Conservation (phyloP, 1,140 invertebrate species). For the Brachionus sp. region DNA sequence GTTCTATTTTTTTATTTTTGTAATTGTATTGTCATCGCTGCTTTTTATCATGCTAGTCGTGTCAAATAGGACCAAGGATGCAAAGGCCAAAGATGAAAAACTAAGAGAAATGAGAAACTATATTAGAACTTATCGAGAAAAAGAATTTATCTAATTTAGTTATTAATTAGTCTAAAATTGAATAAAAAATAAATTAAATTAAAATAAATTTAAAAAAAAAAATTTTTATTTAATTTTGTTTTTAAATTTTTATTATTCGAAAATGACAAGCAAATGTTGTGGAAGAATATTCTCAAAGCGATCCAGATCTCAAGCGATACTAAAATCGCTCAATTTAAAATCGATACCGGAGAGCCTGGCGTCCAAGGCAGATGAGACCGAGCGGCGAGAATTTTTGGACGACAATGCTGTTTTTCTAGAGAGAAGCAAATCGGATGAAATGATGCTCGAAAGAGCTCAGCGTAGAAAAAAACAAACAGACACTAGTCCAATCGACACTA, state of each 20-base stretch:
- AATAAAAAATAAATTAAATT: not conserved
- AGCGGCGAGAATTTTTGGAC: not conserved
- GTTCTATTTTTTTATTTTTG: not conserved
- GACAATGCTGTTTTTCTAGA: not conserved
- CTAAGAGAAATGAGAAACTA: not conserved
- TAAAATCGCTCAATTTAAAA: not conserved
- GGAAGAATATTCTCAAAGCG: not conserved
- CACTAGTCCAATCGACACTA: not conserved
- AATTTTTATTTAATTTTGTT: not conserved
- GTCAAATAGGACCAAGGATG: not conserved
- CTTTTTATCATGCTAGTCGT: not conserved
- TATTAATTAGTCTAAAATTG: not conserved
- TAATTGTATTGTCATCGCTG: not conserved
- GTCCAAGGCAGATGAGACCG: not conserved
- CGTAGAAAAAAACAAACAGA: not conserved
- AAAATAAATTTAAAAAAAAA: not conserved
- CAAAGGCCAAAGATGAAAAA: not conserved
- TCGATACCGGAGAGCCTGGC: not conserved
- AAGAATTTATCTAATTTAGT: conserved; percentile 10
- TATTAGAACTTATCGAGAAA: not conserved
- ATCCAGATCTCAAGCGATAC: not conserved
- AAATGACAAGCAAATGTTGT: not conserved
- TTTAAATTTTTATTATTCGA: not conserved
- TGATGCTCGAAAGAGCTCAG: not conserved
- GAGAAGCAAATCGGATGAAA: not conserved